Evolutionary conservation across 2,888 invertebrate species (phyloP).

Genomic region (Myopa tessellatipennis): DNA sequence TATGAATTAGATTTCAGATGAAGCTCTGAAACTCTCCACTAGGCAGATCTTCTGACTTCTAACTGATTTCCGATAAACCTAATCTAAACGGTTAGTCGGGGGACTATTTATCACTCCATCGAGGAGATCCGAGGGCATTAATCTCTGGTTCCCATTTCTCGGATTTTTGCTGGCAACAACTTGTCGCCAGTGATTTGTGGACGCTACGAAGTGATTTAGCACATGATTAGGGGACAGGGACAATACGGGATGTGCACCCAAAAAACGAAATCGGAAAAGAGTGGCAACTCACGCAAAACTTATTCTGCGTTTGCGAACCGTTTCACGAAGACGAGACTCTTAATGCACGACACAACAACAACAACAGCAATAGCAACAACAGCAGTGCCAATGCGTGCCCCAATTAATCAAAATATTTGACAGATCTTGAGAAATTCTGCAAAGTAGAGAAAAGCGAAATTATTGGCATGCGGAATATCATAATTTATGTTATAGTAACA

Average conservation of each 20-base stretch:
- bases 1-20: too few species aligned
- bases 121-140: neutral
- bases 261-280: neutral
- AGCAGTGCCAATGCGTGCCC: neutral
- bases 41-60: too few species aligned
- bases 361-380: neutral
- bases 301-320: too few species aligned
- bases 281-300: neutral
- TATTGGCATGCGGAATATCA: neutral
- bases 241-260: neutral
- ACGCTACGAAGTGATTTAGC: slow-evolving; percentile 5
- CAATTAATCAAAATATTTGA: slow-evolving; percentile 27
- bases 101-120: too few species aligned
- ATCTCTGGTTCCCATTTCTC: neutral
- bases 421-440: slow-evolving; percentile 10
- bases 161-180: slow-evolving; percentile 23
- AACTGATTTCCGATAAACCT: too few species aligned
- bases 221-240: neutral
- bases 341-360: neutral
- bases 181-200: slow-evolving; percentile 28
- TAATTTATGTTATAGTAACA: slow-evolving; percentile 11
- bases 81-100: too few species aligned
- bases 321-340: neutral
- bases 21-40: too few species aligned
- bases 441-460: neutral